phyloP scores from a whole-genome alignment of 2,113 vertebrate species.

The Corythornis cristatus region DNA sequence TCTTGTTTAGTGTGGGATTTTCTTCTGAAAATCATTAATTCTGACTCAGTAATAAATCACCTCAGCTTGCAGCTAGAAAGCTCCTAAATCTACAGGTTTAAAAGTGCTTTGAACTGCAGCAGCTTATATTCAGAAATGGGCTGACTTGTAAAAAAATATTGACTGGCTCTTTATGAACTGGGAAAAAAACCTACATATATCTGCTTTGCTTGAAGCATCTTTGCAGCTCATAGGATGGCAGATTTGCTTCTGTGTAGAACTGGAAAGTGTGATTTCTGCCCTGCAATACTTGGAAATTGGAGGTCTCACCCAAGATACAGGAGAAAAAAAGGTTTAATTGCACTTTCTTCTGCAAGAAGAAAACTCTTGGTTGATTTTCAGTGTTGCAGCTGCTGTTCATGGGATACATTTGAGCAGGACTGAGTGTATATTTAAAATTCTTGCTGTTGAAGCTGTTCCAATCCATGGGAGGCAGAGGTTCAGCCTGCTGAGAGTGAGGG shows the following conservation, averaged over 20 bases:
- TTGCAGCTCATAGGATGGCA: not conserved
- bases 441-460: not conserved
- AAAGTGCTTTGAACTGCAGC: not conserved
- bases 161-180: not conserved
- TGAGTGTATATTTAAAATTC: not conserved
- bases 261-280: not conserved
- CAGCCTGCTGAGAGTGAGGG: not conserved
- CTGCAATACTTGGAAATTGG: not conserved
- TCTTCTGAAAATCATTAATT: not conserved
- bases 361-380: not conserved
- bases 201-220: not conserved
- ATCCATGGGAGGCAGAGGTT: not conserved
- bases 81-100: not conserved
- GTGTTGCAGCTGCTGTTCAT: not conserved
- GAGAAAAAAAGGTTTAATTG: not conserved
- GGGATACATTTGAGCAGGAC: not conserved
- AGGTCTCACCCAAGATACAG: not conserved
- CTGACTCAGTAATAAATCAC: not conserved
- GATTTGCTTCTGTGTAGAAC: not conserved
- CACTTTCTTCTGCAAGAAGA: not conserved
- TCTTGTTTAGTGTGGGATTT: not conserved
- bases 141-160: not conserved
- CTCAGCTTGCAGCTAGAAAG: not conserved
- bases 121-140: not conserved
- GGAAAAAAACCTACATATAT: accelerated